phyloP scores from a whole-genome alignment of 2,797 vertebrate genomes.

The Hafferia zeledoni region DNA sequence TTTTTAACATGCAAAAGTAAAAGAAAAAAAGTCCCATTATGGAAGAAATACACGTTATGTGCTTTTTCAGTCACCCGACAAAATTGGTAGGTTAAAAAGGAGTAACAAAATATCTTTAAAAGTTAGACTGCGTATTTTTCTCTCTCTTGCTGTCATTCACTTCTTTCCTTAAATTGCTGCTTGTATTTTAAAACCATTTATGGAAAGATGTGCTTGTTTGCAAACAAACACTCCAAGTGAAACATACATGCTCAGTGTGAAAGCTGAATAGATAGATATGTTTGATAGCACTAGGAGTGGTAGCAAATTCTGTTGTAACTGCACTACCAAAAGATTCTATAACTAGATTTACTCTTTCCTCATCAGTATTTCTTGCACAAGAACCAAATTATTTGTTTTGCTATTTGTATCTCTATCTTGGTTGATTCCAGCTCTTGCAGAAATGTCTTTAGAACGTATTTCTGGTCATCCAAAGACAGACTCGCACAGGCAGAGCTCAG shows the following conservation, averaged over 20 bases:
- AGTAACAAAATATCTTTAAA: not conserved
- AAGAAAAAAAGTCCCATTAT: not conserved
- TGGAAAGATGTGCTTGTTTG: not conserved
- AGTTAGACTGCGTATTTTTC: not conserved
- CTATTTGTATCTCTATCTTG: not conserved
- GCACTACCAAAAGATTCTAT: not conserved
- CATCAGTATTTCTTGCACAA: constrained; percentile 39
- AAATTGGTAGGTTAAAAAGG: not conserved
- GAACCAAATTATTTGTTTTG: not conserved
- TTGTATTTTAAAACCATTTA: not conserved
- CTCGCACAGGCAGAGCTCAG: not conserved
- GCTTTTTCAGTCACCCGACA: not conserved
- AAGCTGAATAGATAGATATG: not conserved
- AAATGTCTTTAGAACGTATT: not conserved
- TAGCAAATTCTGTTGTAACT: constrained; percentile 24
- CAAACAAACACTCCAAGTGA: not conserved
- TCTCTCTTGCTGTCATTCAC: not conserved
- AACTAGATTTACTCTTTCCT: constrained; percentile 19
- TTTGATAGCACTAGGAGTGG: constrained; percentile 1
- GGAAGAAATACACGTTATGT: not conserved
- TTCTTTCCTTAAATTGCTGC: not conserved
- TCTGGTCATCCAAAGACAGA: not conserved
- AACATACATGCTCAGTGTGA: not conserved
- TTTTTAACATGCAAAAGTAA: not conserved
- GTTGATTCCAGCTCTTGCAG: not conserved